phyloP scores from a whole-genome alignment of 2,113 vertebrate genomes.

The Spermophilus dauricus region DNA sequence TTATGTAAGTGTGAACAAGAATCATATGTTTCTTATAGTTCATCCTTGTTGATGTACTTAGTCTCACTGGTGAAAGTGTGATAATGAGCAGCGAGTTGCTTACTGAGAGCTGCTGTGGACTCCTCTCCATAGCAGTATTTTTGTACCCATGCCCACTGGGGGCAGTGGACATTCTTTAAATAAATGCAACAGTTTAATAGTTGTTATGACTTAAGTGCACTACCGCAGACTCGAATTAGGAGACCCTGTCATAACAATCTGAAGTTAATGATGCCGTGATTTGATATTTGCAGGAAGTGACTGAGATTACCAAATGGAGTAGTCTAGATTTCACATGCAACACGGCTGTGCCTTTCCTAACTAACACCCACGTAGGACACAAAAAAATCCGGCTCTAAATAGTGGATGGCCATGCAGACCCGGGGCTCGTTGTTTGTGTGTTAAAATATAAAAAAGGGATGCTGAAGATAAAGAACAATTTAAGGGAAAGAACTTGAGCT shows the following conservation, averaged over 20 bases:
- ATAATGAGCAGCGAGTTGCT: constrained; percentile 54
- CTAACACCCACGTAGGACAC: neutral
- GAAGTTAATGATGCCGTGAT: neutral
- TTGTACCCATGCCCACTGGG: constrained; percentile 46
- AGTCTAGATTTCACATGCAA: neutral
- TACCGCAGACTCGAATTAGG: constrained; percentile 17
- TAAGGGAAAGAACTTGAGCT: neutral
- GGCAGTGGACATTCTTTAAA: constrained; percentile 55
- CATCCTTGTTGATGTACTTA: constrained; percentile 23
- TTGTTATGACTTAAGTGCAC: constrained; percentile 67
- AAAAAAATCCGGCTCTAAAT: neutral
- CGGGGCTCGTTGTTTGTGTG: neutral
- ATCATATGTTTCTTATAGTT: constrained; percentile 73
- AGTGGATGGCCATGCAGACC: neutral
- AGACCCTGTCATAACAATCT: constrained; percentile 36
- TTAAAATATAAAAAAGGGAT: neutral
- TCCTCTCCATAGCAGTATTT: neutral
- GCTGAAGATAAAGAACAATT: neutral
- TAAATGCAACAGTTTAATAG: constrained; percentile 2
- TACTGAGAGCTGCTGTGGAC: neutral
- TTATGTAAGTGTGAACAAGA: constrained; percentile 76
- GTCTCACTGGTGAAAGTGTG: constrained; percentile 52
- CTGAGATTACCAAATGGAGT: neutral
- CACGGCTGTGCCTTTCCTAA: neutral
- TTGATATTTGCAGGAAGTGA: neutral